Conservation (phyloP, 2,797 vertebrate species). For the Hephaestus fuliginosus region DNA sequence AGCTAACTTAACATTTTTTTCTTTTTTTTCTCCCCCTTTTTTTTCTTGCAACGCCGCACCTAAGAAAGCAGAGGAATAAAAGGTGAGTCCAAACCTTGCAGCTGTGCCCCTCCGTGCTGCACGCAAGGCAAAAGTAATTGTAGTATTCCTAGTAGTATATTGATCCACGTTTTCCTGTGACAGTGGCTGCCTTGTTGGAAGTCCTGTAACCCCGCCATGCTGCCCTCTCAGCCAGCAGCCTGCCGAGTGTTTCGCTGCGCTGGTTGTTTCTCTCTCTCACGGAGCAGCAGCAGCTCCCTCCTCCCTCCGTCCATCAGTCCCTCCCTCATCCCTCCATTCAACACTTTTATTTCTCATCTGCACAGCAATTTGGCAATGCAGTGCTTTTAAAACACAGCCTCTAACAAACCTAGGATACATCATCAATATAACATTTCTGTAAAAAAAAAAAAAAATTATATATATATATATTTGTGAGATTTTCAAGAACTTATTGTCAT, state of each 20-base stretch:
- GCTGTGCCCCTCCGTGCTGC: constrained; percentile 92
- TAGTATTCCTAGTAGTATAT: constrained; percentile 92
- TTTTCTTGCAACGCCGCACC: constrained; percentile 33
- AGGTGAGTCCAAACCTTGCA: constrained; percentile 87
- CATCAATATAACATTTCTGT: no score
- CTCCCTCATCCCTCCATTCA: no score
- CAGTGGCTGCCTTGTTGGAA: constrained; percentile 89
- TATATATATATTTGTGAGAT: no score
- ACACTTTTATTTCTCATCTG: no score
- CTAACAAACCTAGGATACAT: no score
- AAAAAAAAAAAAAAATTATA: no score
- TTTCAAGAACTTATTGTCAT: no score
- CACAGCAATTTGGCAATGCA: no score
- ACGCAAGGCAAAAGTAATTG: constrained; percentile 90
- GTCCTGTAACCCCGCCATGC: constrained; percentile 94
- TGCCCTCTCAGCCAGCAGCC: constrained; percentile 85
- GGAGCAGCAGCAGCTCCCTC: constrained; percentile 23
- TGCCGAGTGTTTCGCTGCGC: constrained; percentile 71
- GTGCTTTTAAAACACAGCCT: no score
- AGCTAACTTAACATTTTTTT: constrained; percentile 54
- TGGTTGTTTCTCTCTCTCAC: constrained; percentile 72
- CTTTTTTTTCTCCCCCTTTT: neutral
- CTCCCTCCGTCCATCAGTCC: constrained; percentile 38
- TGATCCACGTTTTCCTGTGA: constrained; percentile 93
- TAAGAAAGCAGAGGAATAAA: constrained; percentile 25